phyloP scores from a whole-genome alignment of 2,888 invertebrate genomes.

The Parnassius glacialis region DNA sequence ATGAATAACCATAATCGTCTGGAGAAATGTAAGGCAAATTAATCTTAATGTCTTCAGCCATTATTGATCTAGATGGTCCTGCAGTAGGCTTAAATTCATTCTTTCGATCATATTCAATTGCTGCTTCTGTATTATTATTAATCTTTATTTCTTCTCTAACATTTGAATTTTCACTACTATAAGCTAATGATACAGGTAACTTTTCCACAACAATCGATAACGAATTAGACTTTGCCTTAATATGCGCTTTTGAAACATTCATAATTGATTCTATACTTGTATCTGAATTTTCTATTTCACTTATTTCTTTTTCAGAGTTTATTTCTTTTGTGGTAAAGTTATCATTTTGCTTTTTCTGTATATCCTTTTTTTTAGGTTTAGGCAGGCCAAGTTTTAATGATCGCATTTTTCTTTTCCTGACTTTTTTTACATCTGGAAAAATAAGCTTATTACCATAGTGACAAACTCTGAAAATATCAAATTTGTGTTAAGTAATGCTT shows the following conservation, averaged over 20 bases:
- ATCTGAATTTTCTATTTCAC: constrained; percentile 36
- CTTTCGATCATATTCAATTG: constrained; percentile 56
- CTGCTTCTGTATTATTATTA: constrained; percentile 33
- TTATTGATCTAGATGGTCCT: constrained; percentile 53
- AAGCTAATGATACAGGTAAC: constrained; percentile 16
- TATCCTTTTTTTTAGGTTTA: constrained; percentile 48
- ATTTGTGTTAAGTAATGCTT: constrained; percentile 37
- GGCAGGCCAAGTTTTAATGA: constrained; percentile 68
- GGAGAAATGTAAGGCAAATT: constrained; percentile 35
- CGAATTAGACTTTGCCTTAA: neutral
- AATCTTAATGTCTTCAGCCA: constrained; percentile 29
- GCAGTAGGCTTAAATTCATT: constrained; percentile 58
- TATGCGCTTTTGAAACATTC: neutral
- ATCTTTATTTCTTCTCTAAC: constrained; percentile 37
- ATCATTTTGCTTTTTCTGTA: constrained; percentile 4
- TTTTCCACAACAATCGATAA: neutral
- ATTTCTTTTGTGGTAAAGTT: neutral
- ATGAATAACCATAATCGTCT: constrained; percentile 49
- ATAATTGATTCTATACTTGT: constrained; percentile 2
- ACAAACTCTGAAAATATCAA: neutral
- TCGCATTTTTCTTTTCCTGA: constrained; percentile 71
- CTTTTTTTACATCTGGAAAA: constrained; percentile 65
- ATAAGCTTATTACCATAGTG: constrained; percentile 2
- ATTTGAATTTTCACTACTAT: constrained; percentile 1
- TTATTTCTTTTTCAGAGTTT: constrained; percentile 34